Evolutionary conservation across 2,113 vertebrate species (phyloP).

Genomic region (Silurus asotus): DNA sequence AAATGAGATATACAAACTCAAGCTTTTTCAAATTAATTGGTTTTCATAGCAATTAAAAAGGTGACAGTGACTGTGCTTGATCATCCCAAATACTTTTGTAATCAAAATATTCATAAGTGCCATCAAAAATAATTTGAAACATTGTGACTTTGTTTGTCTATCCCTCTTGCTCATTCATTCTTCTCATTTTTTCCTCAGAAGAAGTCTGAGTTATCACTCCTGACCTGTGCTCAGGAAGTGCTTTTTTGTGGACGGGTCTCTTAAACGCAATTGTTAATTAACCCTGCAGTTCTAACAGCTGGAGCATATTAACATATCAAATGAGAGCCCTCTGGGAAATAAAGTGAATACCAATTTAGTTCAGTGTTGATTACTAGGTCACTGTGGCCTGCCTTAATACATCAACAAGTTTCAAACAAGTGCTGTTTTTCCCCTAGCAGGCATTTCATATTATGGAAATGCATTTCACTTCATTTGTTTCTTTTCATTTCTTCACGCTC

Average conservation of each 20-base stretch:
- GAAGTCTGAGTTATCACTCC: slow-evolving; percentile 1
- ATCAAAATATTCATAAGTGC: background rate
- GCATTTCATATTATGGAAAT: slow-evolving; percentile 40
- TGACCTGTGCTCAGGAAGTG: slow-evolving; percentile 32
- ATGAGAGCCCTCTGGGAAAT: slow-evolving; percentile 39
- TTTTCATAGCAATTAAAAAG: background rate
- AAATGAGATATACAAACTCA: background rate
- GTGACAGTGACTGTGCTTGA: background rate
- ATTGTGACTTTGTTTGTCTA: background rate
- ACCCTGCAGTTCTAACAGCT: slow-evolving; percentile 58
- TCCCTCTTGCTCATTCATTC: background rate
- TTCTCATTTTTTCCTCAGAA: background rate
- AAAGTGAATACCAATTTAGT: slow-evolving; percentile 30
- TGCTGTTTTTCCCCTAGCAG: slow-evolving; percentile 4
- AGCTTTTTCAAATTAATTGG: background rate
- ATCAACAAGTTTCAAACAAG: slow-evolving; percentile 27
- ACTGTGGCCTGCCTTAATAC: slow-evolving; percentile 32
- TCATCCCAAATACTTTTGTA: background rate
- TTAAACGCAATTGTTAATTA: slow-evolving; percentile 54
- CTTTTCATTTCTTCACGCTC: slow-evolving; percentile 30
- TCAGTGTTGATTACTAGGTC: slow-evolving; percentile 43
- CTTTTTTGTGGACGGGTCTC: slow-evolving; percentile 18
- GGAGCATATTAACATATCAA: slow-evolving; percentile 59
- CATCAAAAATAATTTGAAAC: background rate
- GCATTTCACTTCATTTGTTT: slow-evolving; percentile 29